These are phyloP conservation scores for Xestia c-nigrum DNA, from an alignment of 2,888 invertebrate genomes.

Conservation along the genomic window DNA sequence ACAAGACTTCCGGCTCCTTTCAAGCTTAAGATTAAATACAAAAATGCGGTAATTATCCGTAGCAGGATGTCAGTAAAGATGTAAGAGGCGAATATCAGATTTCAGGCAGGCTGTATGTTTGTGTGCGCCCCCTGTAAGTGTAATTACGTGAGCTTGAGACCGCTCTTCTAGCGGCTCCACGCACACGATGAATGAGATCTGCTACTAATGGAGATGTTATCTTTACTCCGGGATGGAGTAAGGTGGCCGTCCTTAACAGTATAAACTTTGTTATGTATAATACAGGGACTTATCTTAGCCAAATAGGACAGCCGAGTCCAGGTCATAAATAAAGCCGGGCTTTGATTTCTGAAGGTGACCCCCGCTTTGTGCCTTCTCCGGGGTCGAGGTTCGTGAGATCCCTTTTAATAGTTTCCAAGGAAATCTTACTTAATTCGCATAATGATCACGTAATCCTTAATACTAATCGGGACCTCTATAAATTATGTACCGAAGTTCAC, in stretches of 20 bases:
- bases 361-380: slow-evolving; percentile 79
- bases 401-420: slow-evolving; percentile 86
- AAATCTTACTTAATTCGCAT: slow-evolving; percentile 85
- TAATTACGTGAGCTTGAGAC: slow-evolving; percentile 79
- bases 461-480: slow-evolving; percentile 77
- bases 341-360: slow-evolving; percentile 89
- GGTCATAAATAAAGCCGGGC: slow-evolving; percentile 87
- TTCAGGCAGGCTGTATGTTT: slow-evolving; percentile 70
- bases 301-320: slow-evolving; percentile 82
- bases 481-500: slow-evolving; percentile 73
- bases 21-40: slow-evolving; percentile 61
- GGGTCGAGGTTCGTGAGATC: slow-evolving; percentile 81
- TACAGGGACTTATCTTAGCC: slow-evolving; percentile 85
- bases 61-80: slow-evolving; percentile 66
- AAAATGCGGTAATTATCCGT: slow-evolving; percentile 66
- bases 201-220: slow-evolving; percentile 89
- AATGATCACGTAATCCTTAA: slow-evolving; percentile 82
- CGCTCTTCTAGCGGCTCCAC: slow-evolving; percentile 77
- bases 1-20: slow-evolving; percentile 51
- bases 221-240: slow-evolving; percentile 82
- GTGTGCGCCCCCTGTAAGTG: slow-evolving; percentile 78
- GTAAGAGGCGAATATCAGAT: slow-evolving; percentile 76
- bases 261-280: slow-evolving; percentile 86
- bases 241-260: slow-evolving; percentile 84
- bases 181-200: slow-evolving; percentile 87